Evolutionary conservation across 2,797 vertebrate species (phyloP).

Genomic region (Enteromius trimaculatus): DNA sequence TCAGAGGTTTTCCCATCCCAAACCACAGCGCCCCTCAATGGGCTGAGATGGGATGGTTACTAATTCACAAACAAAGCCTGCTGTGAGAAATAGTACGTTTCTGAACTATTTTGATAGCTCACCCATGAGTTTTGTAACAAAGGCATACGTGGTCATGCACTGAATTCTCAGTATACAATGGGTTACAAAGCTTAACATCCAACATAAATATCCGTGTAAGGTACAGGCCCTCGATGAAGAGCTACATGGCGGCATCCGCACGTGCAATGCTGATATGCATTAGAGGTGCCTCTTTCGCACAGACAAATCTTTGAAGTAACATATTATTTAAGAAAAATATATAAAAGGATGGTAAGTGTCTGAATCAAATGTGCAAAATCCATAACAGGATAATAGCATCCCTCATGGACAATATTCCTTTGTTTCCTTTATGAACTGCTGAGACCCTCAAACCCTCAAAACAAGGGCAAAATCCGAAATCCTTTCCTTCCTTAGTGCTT

Average conservation of each 20-base stretch:
- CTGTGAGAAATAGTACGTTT: constrained; percentile 24
- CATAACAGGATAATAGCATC: constrained; percentile 56
- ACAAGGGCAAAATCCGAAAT: constrained; percentile 39
- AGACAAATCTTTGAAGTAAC: constrained; percentile 68
- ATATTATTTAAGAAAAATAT: constrained; percentile 71
- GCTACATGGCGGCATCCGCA: constrained; percentile 31
- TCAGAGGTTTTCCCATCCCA: constrained; percentile 96
- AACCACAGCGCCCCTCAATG: constrained; percentile 55
- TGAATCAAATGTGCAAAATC: constrained; percentile 67
- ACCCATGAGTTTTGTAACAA: constrained; percentile 36
- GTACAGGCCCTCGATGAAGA: constrained; percentile 15
- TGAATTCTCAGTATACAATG: constrained; percentile 20
- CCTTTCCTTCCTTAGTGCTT: constrained; percentile 55
- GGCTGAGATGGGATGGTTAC: constrained; percentile 54
- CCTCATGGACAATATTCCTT: constrained; percentile 63
- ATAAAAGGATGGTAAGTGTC: constrained; percentile 56
- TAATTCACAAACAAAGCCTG: constrained; percentile 51
- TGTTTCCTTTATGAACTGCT: constrained; percentile 61
- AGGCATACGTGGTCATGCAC: constrained; percentile 40
- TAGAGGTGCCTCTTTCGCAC: constrained; percentile 59
- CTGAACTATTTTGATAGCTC: constrained; percentile 28
- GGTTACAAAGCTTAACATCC: constrained; percentile 51
- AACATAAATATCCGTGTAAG: constrained; percentile 45
- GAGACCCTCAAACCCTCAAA: constrained; percentile 53
- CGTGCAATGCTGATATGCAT: constrained; percentile 67